Percentiles rank a stretch among this genome's conserved stretches.
Evolutionary conservation across 2,797 vertebrate genomes (phyloP).

Genomic region (Pangasius larnaudii): DNA sequence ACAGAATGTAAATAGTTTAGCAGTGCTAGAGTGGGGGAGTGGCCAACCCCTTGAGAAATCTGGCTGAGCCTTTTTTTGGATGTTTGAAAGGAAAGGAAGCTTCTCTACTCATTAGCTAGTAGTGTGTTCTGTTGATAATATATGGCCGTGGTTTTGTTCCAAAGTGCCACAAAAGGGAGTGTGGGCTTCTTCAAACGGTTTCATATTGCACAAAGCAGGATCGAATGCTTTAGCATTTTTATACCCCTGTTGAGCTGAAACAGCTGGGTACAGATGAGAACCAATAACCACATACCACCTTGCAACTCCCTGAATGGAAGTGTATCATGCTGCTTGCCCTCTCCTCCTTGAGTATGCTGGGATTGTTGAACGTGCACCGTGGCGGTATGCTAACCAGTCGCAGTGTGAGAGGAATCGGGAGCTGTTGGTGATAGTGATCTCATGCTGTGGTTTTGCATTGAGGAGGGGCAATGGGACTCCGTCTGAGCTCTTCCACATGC

Average conservation of each 20-base stretch:
- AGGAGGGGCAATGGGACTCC: constrained; percentile 53
- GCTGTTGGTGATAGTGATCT: constrained; percentile 70
- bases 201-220: constrained; percentile 31
- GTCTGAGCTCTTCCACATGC: constrained; percentile 40
- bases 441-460: constrained; percentile 62
- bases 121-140: constrained; percentile 33
- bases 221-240: constrained; percentile 11
- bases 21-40: constrained; percentile 20
- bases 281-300: constrained; percentile 22
- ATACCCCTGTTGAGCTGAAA: constrained; percentile 31
- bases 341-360: constrained; percentile 46
- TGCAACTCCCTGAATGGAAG: constrained; percentile 15
- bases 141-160: constrained; percentile 22
- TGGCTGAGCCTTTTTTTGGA: constrained; percentile 19
- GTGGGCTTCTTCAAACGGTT: constrained; percentile 25
- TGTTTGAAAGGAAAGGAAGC: constrained; percentile 31
- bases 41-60: constrained; percentile 32
- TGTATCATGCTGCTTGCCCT: constrained; percentile 9
- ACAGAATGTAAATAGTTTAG: constrained; percentile 46
- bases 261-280: constrained; percentile 38
- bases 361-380: constrained; percentile 55
- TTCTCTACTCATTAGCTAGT: constrained; percentile 34
- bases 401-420: constrained; percentile 57
- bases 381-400: constrained; percentile 57
- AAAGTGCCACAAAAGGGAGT: constrained; percentile 18